Base-by-base conservation (phyloP, 2,113 vertebrate genomes). In the Pangasianodon gigas region DNA sequence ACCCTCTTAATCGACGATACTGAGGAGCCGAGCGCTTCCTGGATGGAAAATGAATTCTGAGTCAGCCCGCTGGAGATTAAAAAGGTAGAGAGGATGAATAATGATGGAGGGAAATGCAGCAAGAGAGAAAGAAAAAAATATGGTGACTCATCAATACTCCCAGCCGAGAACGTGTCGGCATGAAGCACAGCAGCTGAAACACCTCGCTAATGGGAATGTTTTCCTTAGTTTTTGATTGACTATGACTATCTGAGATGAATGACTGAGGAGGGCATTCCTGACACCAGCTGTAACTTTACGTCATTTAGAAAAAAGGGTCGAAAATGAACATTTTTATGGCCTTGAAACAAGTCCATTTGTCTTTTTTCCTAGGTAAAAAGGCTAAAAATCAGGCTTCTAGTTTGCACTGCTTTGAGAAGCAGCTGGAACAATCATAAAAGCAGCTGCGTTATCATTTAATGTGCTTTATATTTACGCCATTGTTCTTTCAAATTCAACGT, bases 21-120 rank as follows among this genome's bases (percentile, higher is more conserved):
- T 94, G 94, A 95, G 95, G 94, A 92, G 94, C 94, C 93, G 94
- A 95, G 95, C 94, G 91, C 94, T 95, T 93, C 95, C 93, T 93
- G 95, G 96, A 95, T 95, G 94, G 94, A 95, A 95, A 94, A 93
- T 90, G 93, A 95, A 95, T 94, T 95, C 95, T 96, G 95, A 96
- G 93, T 96, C 96, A 96, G 96, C 95, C 95, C 95, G 92, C 94
- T 93, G 94, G 96, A 96, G 96, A 96, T 96, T 96, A 96, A 95
- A 96, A 96, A 96, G 92, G 94, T 95, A 92, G 93, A 91, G 93
- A 92, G 93, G 93, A 96, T 96, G 95, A 96, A 96, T 96, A 96
- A 96, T 95, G 95, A 95, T 93, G 94, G 94, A 94, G 94, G 60
- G 94, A 95, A 95, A 95, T 96, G 94, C 94, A 93, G 94, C 94